A percentile compares a stretch with the other conserved stretches of the same genome.
Evolutionary conservation across 2,888 invertebrate species (phyloP).

Genomic region (Eilema caniola): DNA sequence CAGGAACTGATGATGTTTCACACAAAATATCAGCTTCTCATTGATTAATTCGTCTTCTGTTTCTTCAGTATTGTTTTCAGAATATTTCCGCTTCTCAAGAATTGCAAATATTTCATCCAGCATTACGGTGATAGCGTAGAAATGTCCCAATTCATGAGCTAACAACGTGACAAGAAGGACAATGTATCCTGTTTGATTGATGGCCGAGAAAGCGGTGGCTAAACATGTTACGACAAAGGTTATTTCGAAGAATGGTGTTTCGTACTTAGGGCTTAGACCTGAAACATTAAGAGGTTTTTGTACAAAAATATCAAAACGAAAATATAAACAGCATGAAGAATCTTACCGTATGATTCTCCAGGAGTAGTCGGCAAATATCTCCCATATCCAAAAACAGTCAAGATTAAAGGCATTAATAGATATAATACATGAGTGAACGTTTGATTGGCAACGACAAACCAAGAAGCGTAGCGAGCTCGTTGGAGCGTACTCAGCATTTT

Average conservation of each 20-base stretch:
- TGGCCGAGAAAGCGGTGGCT: slow-evolving; percentile 65
- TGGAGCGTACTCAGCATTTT: slow-evolving; percentile 54
- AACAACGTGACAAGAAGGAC: slow-evolving; percentile 66
- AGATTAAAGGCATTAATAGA: slow-evolving; percentile 61
- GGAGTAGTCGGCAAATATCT: slow-evolving; percentile 69
- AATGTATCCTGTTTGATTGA: slow-evolving; percentile 73
- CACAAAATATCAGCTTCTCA: slow-evolving; percentile 61
- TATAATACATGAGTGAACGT: slow-evolving; percentile 60
- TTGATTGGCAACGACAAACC: slow-evolving; percentile 65
- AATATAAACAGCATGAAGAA: too few species aligned
- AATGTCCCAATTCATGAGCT: slow-evolving; percentile 68
- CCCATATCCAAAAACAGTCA: slow-evolving; percentile 60
- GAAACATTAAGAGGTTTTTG: slow-evolving; percentile 15
- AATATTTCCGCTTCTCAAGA: slow-evolving; percentile 30
- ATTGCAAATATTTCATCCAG: slow-evolving; percentile 55
- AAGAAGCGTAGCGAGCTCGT: slow-evolving; percentile 59
- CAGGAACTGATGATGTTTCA: slow-evolving; percentile 69
- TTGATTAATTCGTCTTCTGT: slow-evolving; percentile 39
- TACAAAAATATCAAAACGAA: too few species aligned
- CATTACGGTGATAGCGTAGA: slow-evolving; percentile 64
- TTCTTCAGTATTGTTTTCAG: slow-evolving; percentile 20
- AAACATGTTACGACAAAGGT: slow-evolving; percentile 60
- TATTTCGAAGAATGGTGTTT: slow-evolving; percentile 66
- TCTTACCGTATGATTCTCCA: slow-evolving; percentile 65
- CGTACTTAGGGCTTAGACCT: slow-evolving; percentile 68